Conservation (phyloP, 2,113 vertebrate species). For the Carassius gibelio region DNA sequence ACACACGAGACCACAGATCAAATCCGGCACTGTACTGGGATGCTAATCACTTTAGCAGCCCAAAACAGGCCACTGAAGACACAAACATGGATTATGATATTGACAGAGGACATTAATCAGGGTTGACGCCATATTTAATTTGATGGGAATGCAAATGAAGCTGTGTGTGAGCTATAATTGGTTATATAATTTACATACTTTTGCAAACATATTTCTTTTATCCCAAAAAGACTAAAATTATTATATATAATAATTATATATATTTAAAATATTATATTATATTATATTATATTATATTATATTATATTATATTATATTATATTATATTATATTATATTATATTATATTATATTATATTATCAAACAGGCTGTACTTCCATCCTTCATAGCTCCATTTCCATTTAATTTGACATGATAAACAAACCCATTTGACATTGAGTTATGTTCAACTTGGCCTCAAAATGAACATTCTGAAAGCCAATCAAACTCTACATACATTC, state of each 20-base stretch:
- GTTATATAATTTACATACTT: background rate
- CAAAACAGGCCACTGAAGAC: constrained; percentile 39
- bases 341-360: background rate
- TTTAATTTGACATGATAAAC: background rate
- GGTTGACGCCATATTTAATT: background rate
- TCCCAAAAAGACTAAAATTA: no score
- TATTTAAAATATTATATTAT: background rate
- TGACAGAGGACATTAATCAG: constrained; percentile 2
- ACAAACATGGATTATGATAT: constrained; percentile 44
- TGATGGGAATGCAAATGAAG: background rate
- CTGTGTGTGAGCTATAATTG: background rate
- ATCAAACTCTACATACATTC: constrained; percentile 14
- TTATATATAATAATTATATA: no score
- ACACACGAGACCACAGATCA: constrained; percentile 3
- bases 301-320: background rate
- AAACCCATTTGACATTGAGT: background rate
- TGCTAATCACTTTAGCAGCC: constrained; percentile 43
- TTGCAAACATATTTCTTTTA: background rate
- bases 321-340: no score
- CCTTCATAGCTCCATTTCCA: background rate
- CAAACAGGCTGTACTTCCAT: background rate
- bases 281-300: background rate
- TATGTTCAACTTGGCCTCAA: constrained; percentile 8
- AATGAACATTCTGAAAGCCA: constrained; percentile 35
- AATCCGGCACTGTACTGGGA: constrained; percentile 28